Percentiles rank a stretch among this genome's conserved stretches.
Conservation (phyloP, 2,888 invertebrate species). For the Protophormia terraenovae region DNA sequence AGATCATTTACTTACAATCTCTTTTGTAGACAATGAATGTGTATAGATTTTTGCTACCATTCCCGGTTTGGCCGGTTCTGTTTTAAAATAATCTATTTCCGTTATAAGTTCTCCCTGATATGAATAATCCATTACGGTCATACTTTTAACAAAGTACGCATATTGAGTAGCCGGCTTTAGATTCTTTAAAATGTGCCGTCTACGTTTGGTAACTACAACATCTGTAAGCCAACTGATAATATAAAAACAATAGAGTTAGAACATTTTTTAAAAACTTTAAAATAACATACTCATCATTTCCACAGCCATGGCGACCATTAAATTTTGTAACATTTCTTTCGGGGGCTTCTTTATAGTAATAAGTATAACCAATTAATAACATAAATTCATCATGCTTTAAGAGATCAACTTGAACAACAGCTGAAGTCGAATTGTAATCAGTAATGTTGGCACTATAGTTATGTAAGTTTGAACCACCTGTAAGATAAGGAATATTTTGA, state of each 20-base stretch:
- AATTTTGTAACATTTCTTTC: slow-evolving; percentile 90
- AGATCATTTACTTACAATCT: slow-evolving; percentile 73
- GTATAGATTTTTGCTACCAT: slow-evolving; percentile 75
- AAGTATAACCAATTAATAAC: slow-evolving; percentile 93
- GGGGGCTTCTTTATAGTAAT: slow-evolving; percentile 91
- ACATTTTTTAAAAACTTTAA: neutral
- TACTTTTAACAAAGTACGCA: slow-evolving; percentile 96
- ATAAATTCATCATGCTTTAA: slow-evolving; percentile 87
- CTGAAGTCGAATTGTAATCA: slow-evolving; percentile 81
- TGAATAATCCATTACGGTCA: slow-evolving; percentile 89
- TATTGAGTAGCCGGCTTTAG: slow-evolving; percentile 95
- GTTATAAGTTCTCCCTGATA: slow-evolving; percentile 89
- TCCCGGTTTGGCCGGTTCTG: slow-evolving; percentile 82
- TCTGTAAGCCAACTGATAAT: slow-evolving; percentile 86
- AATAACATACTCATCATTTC: slow-evolving; percentile 85
- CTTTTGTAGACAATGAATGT: slow-evolving; percentile 72
- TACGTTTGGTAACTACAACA: slow-evolving; percentile 76
- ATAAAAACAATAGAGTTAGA: neutral
- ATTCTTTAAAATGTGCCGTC: slow-evolving; percentile 84
- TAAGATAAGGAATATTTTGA: neutral
- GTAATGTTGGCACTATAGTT: slow-evolving; percentile 79
- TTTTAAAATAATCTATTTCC: slow-evolving; percentile 90
- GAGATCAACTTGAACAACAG: slow-evolving; percentile 84
- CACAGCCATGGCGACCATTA: slow-evolving; percentile 95
- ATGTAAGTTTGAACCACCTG: slow-evolving; percentile 69